Percentiles rank a stretch among this genome's conserved stretches.
These are phyloP conservation scores for Tribolium freemani DNA, from an alignment of 2,888 invertebrate genomes.

Conservation along the genomic window DNA sequence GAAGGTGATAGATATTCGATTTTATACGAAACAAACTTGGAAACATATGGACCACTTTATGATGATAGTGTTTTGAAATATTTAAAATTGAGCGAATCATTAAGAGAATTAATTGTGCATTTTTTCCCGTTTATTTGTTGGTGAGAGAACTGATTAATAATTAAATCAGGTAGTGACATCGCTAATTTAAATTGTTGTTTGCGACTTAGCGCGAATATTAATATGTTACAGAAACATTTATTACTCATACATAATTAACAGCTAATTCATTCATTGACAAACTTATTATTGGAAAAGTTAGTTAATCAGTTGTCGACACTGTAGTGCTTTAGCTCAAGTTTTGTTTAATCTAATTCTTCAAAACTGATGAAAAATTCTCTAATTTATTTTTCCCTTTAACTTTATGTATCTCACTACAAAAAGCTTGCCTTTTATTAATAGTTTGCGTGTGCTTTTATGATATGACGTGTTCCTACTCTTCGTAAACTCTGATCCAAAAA, in stretches of 20 bases:
- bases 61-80: not conserved
- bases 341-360: too few relatives aligned
- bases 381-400: too few relatives aligned
- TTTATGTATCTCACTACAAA: too few relatives aligned
- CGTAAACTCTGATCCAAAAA: too few relatives aligned
- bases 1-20: not conserved
- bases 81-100: not conserved
- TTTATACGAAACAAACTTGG: not conserved
- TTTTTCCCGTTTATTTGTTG: not conserved
- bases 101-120: not conserved
- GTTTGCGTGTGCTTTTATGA: too few relatives aligned
- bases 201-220: not conserved
- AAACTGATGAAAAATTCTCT: too few relatives aligned
- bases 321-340: not conserved
- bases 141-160: not conserved
- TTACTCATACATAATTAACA: not conserved
- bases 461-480: too few relatives aligned
- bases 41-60: not conserved
- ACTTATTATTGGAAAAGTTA: not conserved
- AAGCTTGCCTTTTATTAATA: too few relatives aligned
- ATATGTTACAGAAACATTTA: not conserved
- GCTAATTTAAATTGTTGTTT: not conserved
- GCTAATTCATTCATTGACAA: not conserved
- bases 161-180: not conserved
- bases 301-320: not conserved